phyloP scores from a whole-genome alignment of 2,888 invertebrate genomes.

The Hydroisotoma schaefferi region DNA sequence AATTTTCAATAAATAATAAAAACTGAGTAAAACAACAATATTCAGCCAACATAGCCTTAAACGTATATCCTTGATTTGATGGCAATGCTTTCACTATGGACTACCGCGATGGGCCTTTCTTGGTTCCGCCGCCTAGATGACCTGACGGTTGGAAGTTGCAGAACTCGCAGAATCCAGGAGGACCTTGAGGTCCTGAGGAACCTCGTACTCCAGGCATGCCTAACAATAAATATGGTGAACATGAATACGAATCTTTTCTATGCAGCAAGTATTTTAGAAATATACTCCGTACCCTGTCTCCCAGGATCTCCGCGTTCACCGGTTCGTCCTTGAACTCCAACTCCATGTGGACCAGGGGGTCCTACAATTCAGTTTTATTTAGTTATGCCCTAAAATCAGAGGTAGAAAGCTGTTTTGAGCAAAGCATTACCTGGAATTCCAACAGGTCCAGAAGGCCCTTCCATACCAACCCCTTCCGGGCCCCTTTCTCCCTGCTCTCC shows the following conservation, averaged over 20 bases:
- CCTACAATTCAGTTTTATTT: constrained; percentile 53
- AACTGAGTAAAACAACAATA: no score
- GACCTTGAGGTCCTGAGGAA: constrained; percentile 62
- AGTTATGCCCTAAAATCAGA: neutral
- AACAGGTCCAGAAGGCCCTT: constrained; percentile 68
- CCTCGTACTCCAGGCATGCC: constrained; percentile 57
- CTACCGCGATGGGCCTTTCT: constrained; percentile 58
- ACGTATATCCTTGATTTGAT: no score
- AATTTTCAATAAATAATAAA: neutral
- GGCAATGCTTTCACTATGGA: no score
- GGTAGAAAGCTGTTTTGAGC: neutral
- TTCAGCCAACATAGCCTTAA: no score
- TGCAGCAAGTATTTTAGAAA: no score
- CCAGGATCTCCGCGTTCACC: constrained; percentile 75
- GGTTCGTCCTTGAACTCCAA: constrained; percentile 65
- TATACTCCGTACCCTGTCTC: neutral
- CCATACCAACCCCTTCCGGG: constrained; percentile 67
- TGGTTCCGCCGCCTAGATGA: constrained; percentile 57
- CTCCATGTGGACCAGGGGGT: constrained; percentile 65
- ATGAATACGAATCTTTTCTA: neutral
- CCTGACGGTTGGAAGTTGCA: constrained; percentile 61
- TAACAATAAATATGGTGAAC: constrained; percentile 50
- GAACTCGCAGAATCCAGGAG: constrained; percentile 59
- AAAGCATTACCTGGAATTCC: constrained; percentile 62
- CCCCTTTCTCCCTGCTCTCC: constrained; percentile 72